Percentiles rank a stretch among this genome's conserved stretches.
These are phyloP conservation scores for Baccha elongata DNA, from an alignment of 2,888 invertebrate genomes.

Conservation along the genomic window DNA sequence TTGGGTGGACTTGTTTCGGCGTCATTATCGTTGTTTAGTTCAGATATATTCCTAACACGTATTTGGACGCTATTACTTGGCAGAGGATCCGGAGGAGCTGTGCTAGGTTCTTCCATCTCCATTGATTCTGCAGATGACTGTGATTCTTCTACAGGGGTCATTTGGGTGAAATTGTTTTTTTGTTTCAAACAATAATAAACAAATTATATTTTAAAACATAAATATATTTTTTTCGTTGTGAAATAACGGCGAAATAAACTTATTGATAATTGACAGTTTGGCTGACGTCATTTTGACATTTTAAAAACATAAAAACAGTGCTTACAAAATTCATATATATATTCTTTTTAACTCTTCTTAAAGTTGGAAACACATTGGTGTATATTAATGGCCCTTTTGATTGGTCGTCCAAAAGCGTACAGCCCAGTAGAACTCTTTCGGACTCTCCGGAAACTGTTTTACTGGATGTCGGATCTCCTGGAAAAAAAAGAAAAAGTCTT, in stretches of 20 bases:
- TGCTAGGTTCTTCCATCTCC: slow-evolving; percentile 17
- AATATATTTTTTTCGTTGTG: slow-evolving; percentile 36
- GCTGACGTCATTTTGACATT: background rate
- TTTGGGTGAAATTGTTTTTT: slow-evolving; percentile 2
- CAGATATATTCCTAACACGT: slow-evolving; percentile 56
- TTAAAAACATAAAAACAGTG: too few species aligned
- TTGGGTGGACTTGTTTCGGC: slow-evolving; percentile 29
- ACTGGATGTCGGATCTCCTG: too few species aligned
- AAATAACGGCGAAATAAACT: slow-evolving; percentile 53
- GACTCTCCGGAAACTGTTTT: too few species aligned
- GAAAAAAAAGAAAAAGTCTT: too few species aligned
- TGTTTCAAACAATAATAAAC: background rate
- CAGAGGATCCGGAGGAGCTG: background rate
- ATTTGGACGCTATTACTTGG: slow-evolving; percentile 11
- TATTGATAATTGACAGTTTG: background rate
- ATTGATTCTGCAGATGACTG: slow-evolving; percentile 42
- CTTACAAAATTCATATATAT: too few species aligned
- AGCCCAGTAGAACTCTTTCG: too few species aligned
- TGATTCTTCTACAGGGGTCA: slow-evolving; percentile 51
- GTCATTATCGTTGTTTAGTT: slow-evolving; percentile 55
- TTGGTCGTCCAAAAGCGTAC: too few species aligned
- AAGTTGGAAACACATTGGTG: too few species aligned
- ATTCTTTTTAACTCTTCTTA: too few species aligned
- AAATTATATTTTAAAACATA: background rate
- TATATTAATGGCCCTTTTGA: too few species aligned